These are phyloP conservation scores for Tetramorium parvispinum DNA, from an alignment of 1,140 invertebrate genomes.

Conservation along the genomic window DNA sequence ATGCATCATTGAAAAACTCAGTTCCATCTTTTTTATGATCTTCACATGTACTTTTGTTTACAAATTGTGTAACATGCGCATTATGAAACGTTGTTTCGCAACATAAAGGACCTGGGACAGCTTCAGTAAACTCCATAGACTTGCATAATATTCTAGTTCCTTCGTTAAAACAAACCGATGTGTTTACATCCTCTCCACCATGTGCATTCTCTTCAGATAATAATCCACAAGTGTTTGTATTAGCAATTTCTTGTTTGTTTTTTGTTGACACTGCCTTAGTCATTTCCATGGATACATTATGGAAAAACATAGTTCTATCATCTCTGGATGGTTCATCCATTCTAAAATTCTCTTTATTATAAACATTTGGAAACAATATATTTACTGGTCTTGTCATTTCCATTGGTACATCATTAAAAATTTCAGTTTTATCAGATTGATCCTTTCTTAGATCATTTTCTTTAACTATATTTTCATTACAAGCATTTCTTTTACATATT, in stretches of 20 bases:
- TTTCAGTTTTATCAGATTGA: conserved; percentile 38
- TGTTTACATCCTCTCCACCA: not conserved
- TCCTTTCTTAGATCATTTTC: not conserved
- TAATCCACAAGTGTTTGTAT: not conserved
- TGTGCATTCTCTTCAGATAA: not conserved
- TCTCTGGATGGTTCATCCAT: not conserved
- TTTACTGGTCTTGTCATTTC: conserved; percentile 46
- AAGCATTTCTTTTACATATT: not conserved
- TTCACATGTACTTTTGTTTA: not conserved
- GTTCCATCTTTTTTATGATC: conserved; percentile 31
- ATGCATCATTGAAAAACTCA: conserved; percentile 43
- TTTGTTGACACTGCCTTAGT: conserved; percentile 37
- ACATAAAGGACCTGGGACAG: not conserved
- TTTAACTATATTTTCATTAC: not conserved
- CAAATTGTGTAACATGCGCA: not conserved
- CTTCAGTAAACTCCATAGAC: conserved; percentile 68
- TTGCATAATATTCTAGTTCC: conserved; percentile 35
- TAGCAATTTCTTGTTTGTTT: not conserved
- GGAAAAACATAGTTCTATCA: conserved; percentile 9
- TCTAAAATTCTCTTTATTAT: not conserved
- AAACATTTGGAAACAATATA: not conserved
- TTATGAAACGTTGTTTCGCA: not conserved
- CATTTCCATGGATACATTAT: conserved; percentile 64
- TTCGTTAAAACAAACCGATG: conserved; percentile 2
- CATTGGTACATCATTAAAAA: conserved; percentile 52